Base-by-base conservation (phyloP, 2,888 invertebrate genomes). In the Melipona bicolor region DNA sequence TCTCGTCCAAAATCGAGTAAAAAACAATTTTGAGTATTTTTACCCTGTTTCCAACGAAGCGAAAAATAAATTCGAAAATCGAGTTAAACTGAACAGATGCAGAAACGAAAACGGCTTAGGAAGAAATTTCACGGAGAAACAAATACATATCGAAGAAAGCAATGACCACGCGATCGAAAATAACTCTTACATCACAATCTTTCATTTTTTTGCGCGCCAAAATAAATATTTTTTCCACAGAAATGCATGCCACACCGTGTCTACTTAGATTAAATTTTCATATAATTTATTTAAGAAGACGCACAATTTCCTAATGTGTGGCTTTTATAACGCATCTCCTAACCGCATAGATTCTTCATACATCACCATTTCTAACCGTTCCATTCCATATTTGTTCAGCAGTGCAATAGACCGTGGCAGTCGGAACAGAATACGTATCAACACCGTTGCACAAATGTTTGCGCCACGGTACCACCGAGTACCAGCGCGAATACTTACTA, bases 391-490 rank as follows among this genome's bases (percentile, higher is more conserved):
- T 87, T 85, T 83, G 86, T 84, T 78, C 77, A 77, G 52, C 77
- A 21, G 79, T 77, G 87, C 81, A 81, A 87, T 84, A 83, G 88
- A 84, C 75, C 89, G 83, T 86, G 69, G 80, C 76, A 70, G 69
- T 59, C 73, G 54, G 81, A 76, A 77, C 71, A 77, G 69, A 77
- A 81, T 61, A 69, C 83, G 68, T 76, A 81, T 79, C 36, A 80
- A 83, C 81, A 86, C 87, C 27, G 74, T 76, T 67, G 79, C 85
- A 82, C 61, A 68, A 72, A 81, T 85, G 85, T 81, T 83, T 78
- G 81, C 82, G 81, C 74, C 75, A 79, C 84, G 88, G 89, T 89
- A 89, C 89, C 89, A 89, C 49, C 81, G 77, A 88, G 89, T 88
- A 89, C 89, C 88, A 89, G 84, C 77, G 68, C 74, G 77, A 43